Percentiles rank a stretch among this genome's conserved stretches.
These are phyloP conservation scores for Acleris holmiana DNA, from an alignment of 2,888 invertebrate genomes.

Conservation along the genomic window DNA sequence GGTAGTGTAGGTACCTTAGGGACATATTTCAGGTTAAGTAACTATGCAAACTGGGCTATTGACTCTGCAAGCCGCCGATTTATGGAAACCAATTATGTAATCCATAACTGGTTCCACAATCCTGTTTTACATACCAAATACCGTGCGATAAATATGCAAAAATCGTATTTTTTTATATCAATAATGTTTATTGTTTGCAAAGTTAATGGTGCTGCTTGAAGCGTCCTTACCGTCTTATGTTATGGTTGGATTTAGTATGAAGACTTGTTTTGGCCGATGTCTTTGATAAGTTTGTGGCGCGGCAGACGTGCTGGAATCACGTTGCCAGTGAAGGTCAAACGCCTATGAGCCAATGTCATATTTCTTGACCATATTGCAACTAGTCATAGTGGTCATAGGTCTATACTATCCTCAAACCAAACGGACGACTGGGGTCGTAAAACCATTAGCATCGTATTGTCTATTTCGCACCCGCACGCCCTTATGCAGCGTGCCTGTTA, in stretches of 20 bases:
- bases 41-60: constrained; percentile 10
- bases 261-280: background rate
- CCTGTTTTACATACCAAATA: constrained; percentile 30
- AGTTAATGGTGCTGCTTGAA: constrained; percentile 1
- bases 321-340: constrained; percentile 7
- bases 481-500: no score
- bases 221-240: background rate
- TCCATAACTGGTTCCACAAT: constrained; percentile 23
- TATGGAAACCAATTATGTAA: constrained; percentile 24
- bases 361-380: background rate
- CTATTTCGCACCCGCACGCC: no score
- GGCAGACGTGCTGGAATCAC: constrained; percentile 20
- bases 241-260: background rate
- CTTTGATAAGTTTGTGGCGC: constrained; percentile 6
- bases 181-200: constrained; percentile 3
- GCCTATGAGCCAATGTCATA: constrained; percentile 12
- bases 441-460: no score
- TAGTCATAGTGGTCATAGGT: no score
- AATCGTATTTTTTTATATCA: background rate
- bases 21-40: constrained; percentile 22
- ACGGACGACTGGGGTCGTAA: no score
- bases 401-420: no score
- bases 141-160: constrained; percentile 13
- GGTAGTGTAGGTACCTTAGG: no score
- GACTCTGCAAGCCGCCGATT: constrained; percentile 5